A percentile compares a stretch with the other conserved stretches of the same genome.
Conservation (phyloP, 2,888 invertebrate species). For the Ennomos fuscantarius region DNA sequence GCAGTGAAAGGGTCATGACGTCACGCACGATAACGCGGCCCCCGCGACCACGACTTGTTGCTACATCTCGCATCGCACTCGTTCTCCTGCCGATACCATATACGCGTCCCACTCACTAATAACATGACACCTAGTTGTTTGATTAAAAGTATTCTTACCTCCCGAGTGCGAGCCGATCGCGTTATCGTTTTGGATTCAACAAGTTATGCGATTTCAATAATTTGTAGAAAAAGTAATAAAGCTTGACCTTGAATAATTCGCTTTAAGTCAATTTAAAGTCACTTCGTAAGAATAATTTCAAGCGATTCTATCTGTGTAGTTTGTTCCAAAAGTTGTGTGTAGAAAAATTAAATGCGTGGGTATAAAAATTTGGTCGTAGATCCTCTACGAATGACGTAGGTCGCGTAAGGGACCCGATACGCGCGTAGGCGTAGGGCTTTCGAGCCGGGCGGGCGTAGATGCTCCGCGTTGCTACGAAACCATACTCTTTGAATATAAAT, state of each 20-base stretch:
- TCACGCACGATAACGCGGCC: conserved; percentile 80
- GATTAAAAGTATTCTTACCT: conserved; percentile 57
- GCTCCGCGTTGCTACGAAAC: conserved; percentile 40
- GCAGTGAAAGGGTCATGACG: conserved; percentile 86
- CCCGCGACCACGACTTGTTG: conserved; percentile 72
- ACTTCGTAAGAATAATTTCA: conserved; percentile 34
- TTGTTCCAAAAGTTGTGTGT: neutral
- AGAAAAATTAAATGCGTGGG: too few relatives aligned
- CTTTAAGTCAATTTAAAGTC: conserved; percentile 18
- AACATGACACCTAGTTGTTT: conserved; percentile 61
- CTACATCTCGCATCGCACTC: conserved; percentile 65
- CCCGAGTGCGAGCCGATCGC: conserved; percentile 48
- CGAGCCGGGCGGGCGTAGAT: conserved; percentile 43
- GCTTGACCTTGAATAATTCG: conserved; percentile 35
- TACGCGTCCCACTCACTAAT: conserved; percentile 65
- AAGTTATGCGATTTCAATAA: conserved; percentile 45
- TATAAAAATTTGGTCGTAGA: conserved; percentile 19
- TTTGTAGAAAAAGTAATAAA: conserved; percentile 35
- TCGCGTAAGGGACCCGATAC: conserved; percentile 44
- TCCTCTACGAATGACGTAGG: conserved; percentile 44
- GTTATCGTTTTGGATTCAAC: conserved; percentile 53
- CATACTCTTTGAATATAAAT: conserved; percentile 43
- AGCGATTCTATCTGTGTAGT: conserved; percentile 4
- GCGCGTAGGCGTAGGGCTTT: conserved; percentile 45
- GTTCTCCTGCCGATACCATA: conserved; percentile 47